phyloP scores from a whole-genome alignment of 2,888 invertebrate genomes.

The Heteromyza rotundicornis region DNA sequence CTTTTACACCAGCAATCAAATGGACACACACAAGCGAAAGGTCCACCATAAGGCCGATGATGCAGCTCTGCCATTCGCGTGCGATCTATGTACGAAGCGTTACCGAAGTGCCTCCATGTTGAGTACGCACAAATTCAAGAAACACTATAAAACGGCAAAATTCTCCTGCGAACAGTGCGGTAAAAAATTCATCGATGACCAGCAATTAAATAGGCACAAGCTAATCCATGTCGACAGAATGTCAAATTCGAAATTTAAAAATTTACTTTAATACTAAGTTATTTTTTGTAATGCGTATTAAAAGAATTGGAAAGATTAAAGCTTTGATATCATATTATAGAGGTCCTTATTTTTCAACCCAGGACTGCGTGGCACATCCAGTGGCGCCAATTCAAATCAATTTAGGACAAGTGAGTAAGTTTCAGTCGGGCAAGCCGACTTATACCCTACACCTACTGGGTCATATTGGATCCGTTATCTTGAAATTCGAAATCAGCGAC shows the following conservation, averaged over 20 bases:
- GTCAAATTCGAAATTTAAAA: neutral
- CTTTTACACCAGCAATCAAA: constrained; percentile 43
- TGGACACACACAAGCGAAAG: constrained; percentile 43
- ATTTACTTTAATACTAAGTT: no score
- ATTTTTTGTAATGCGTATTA: no score
- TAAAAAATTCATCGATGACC: constrained; percentile 37
- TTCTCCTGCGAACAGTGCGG: constrained; percentile 37
- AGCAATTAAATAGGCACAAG: constrained; percentile 32
- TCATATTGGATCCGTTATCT: no score
- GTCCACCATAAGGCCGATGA: constrained; percentile 32
- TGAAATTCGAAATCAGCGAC: no score
- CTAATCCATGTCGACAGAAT: constrained; percentile 31
- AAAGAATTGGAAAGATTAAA: no score
- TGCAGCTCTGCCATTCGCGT: constrained; percentile 23
- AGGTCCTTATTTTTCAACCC: no score
- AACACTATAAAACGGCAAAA: constrained; percentile 39
- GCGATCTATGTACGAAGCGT: constrained; percentile 39
- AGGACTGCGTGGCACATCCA: no score
- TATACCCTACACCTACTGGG: no score
- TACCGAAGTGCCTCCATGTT: constrained; percentile 44
- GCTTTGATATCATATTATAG: no score
- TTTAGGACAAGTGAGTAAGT: no score
- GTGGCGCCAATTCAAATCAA: no score
- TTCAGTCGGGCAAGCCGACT: no score
- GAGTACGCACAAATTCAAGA: constrained; percentile 42